phyloP scores from a whole-genome alignment of 2,888 invertebrate species.

The Epicampocera succincta region DNA sequence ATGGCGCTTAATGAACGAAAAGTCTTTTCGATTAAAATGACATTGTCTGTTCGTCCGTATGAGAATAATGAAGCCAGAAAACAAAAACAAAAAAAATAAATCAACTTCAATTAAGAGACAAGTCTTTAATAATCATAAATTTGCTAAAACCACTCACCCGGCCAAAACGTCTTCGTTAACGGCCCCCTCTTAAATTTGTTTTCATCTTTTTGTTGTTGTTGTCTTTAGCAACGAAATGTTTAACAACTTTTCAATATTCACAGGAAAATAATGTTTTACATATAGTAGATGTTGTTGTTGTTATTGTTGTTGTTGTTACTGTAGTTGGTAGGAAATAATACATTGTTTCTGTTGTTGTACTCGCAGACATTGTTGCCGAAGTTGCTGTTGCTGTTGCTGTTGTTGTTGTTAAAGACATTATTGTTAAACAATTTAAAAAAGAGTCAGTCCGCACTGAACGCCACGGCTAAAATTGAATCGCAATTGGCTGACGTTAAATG shows the following conservation, averaged over 20 bases:
- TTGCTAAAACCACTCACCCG: constrained; percentile 1
- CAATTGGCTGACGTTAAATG: constrained; percentile 63
- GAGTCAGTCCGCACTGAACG: constrained; percentile 26
- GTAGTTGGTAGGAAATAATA: background rate
- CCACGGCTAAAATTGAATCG: constrained; percentile 36
- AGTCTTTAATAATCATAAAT: constrained; percentile 61
- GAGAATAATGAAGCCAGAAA: constrained; percentile 41
- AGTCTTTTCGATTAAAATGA: constrained; percentile 30
- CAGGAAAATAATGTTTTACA: constrained; percentile 56
- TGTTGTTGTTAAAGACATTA: constrained; percentile 37
- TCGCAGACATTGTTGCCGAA: constrained; percentile 9
- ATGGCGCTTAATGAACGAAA: constrained; percentile 45
- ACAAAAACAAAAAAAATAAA: constrained; percentile 5
- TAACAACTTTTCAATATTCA: constrained; percentile 56
- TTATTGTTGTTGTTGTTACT: background rate
- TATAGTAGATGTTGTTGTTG: constrained; percentile 23
- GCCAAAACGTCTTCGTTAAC: background rate
- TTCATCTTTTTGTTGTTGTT: no score
- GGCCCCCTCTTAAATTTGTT: background rate
- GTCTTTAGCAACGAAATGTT: constrained; percentile 25
- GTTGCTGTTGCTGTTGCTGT: no score
- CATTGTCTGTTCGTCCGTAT: background rate
- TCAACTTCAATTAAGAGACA: constrained; percentile 63
- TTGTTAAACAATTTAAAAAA: constrained; percentile 52
- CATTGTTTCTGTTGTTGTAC: background rate